These are phyloP conservation scores for Miltochrista miniata DNA, from an alignment of 2,888 invertebrate species.

Conservation along the genomic window DNA sequence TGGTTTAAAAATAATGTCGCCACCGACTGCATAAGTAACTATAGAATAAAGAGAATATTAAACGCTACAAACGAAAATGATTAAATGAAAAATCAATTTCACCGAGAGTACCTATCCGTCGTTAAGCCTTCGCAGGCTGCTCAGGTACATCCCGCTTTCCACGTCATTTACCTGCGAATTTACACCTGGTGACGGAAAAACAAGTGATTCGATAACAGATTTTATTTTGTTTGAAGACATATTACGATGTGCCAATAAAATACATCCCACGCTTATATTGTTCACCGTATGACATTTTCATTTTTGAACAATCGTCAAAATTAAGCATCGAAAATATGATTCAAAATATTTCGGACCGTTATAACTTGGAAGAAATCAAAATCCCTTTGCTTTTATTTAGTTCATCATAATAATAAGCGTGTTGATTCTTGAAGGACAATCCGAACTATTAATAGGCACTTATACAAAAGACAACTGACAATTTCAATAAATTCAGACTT, in stretches of 20 bases:
- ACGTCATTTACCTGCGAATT: slow-evolving; percentile 53
- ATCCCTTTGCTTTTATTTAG: too few relatives aligned
- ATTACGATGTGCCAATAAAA: slow-evolving; percentile 36
- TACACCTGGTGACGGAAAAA: slow-evolving; percentile 54
- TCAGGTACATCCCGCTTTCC: slow-evolving; percentile 48
- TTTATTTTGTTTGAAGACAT: slow-evolving; percentile 50
- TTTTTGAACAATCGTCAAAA: slow-evolving; percentile 21
- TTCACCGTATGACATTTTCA: slow-evolving; percentile 21
- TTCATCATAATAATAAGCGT: too few relatives aligned
- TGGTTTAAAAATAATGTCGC: too few relatives aligned
- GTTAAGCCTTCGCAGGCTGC: slow-evolving; percentile 35
- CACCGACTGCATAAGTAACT: too few relatives aligned
- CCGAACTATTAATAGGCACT: too few relatives aligned
- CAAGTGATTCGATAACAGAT: slow-evolving; percentile 57
- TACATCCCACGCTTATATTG: slow-evolving; percentile 18
- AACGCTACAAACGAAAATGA: too few relatives aligned
- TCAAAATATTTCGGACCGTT: too few relatives aligned
- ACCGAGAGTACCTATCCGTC: slow-evolving; percentile 26
- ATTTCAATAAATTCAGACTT: too few relatives aligned
- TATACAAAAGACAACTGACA: too few relatives aligned
- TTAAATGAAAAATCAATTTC: slow-evolving; percentile 20
- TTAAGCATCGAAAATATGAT: slow-evolving; percentile 8
- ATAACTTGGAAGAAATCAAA: too few relatives aligned
- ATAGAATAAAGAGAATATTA: too few relatives aligned
- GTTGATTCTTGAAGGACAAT: too few relatives aligned